Base-by-base conservation (phyloP, 2,797 vertebrate species). In the Hozukius guyotensis region DNA sequence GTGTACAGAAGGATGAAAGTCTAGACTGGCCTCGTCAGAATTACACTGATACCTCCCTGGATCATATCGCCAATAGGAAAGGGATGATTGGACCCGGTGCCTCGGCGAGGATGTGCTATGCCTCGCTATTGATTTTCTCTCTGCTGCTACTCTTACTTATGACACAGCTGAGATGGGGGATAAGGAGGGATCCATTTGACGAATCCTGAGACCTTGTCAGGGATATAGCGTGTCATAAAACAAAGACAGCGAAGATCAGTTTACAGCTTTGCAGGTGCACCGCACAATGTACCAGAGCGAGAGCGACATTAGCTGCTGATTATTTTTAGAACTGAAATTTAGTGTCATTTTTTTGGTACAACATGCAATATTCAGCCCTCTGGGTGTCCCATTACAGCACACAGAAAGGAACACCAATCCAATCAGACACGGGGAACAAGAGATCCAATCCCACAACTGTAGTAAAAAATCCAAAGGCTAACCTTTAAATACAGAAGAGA, bases 91-190 rank as follows among this genome's bases (percentile, higher is more conserved):
- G 87, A 79, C 85, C 85, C 86, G 78, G 83, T 86, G 92, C 82
- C 84, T 91, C 86, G 16, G 78, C 27, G 53, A 89, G 85, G 87
- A 93, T 88, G 86, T 88, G 85, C 86, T 85, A 75, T 93, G 91
- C 86, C 88, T 91, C 46, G 34, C 83, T 92, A 96, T 95, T 87
- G 95, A 96, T 96, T 95, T 94, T 92, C 86, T 88, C 92, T 93
- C 75, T 88, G 82, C 89, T 81, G 81, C 90, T 93, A 83, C 88
- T 92, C 89, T 94, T 94, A 91, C 92, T 94, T 90, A 94, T 91
- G 90, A 94, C 90, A 92, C 85, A 91, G 77, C 81, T 70, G 88
- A 92, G 88, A 93, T 88, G 80, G 79, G 89, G 90, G 91, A 93
- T 93, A 90, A 91, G 87, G 83, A 87, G 76, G 69, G 88, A 92